Evolutionary conservation across 2,797 vertebrate genomes (phyloP).

Genomic region (Chelon labrosus): DNA sequence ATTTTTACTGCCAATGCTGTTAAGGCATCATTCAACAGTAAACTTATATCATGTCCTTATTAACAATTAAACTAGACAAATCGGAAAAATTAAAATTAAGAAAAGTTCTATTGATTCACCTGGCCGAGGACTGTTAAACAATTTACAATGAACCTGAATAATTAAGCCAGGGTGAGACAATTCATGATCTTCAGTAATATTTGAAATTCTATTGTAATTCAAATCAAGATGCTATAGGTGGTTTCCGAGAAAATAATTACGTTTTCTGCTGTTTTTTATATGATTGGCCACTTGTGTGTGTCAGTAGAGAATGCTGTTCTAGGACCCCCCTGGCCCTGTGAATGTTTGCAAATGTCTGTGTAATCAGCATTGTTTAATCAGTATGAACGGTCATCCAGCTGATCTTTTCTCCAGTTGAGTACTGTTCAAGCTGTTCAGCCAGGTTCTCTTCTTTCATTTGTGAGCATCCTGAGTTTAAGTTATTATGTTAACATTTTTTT

Average conservation of each 20-base stretch:
- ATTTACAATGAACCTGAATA: neutral
- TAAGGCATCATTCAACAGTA: neutral
- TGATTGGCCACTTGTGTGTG: neutral
- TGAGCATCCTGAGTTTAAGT: neutral
- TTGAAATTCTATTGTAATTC: neutral
- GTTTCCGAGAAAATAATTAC: neutral
- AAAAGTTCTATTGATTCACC: neutral
- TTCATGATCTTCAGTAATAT: neutral
- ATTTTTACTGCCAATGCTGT: neutral
- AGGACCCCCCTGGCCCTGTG: neutral
- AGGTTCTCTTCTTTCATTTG: neutral
- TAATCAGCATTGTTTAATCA: neutral
- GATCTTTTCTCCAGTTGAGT: neutral
- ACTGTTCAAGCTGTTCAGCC: neutral
- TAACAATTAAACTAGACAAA: neutral
- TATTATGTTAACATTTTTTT: neutral
- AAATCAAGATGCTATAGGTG: neutral
- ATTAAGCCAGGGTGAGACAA: neutral
- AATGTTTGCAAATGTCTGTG: neutral
- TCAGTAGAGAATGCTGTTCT: neutral
- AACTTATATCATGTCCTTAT: neutral
- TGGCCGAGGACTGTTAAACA: neutral
- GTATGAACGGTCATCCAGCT: neutral
- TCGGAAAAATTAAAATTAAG: neutral
- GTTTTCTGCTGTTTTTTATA: neutral